Evolutionary conservation across 2,888 invertebrate species (phyloP).

Genomic region (Drosophila nr. medialis): DNA sequence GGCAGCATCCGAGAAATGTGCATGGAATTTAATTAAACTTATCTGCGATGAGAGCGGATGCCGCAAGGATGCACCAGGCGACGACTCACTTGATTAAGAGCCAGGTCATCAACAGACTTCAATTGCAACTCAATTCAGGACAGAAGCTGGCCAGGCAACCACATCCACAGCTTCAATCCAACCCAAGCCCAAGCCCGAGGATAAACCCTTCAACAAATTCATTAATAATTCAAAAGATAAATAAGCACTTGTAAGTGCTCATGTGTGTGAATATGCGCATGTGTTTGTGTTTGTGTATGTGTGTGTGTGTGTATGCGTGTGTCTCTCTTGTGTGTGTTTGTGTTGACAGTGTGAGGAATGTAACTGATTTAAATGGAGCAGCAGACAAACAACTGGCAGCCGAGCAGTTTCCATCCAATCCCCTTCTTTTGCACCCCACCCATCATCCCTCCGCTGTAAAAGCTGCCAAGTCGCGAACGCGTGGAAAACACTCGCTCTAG

Average conservation of each 20-base stretch:
- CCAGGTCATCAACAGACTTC: constrained; percentile 40
- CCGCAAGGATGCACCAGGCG: constrained; percentile 14
- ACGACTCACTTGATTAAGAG: constrained; percentile 59
- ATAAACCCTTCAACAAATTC: constrained; percentile 65
- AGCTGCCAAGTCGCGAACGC: constrained; percentile 15
- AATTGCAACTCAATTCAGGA: constrained; percentile 10
- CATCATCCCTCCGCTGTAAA: neutral
- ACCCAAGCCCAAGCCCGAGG: neutral
- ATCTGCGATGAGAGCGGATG: constrained; percentile 42
- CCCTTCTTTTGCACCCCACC: neutral
- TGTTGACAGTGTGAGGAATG: constrained; percentile 56
- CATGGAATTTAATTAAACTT: constrained; percentile 72
- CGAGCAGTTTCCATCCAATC: constrained; percentile 10
- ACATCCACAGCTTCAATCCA: constrained; percentile 1
- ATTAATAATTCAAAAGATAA: constrained; percentile 84
- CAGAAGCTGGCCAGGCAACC: constrained; percentile 1
- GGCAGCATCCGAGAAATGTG: constrained; percentile 25
- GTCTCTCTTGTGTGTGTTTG: constrained; percentile 22
- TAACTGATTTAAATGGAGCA: constrained; percentile 74
- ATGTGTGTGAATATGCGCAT: constrained; percentile 11
- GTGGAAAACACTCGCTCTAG: constrained; percentile 14
- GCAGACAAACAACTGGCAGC: constrained; percentile 46
- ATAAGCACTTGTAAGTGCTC: constrained; percentile 62
- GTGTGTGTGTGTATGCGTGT: constrained; percentile 7
- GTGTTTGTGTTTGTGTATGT: neutral